Conservation (phyloP, 2,113 vertebrate species). For the Corythaixoides concolor region DNA sequence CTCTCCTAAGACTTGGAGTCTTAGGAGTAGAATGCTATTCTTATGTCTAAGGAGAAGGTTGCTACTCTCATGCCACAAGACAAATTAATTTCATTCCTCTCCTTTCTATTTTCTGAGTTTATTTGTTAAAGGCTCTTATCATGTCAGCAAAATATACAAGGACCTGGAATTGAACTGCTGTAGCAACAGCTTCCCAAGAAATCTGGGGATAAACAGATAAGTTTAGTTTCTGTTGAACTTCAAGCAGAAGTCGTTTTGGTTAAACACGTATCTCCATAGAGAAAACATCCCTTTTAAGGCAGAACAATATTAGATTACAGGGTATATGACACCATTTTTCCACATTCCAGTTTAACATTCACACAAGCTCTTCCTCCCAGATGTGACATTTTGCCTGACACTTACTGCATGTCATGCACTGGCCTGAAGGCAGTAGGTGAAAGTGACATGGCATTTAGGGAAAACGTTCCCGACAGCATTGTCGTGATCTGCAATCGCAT, state of each 20-base stretch:
- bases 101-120: conserved; percentile 27
- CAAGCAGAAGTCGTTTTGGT: conserved; percentile 35
- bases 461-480: not conserved
- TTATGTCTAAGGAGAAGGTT: not conserved
- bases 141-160: conserved; percentile 43
- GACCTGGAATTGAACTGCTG: not conserved
- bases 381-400: conserved; percentile 50
- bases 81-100: not conserved
- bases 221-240: conserved; percentile 44
- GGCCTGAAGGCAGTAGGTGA: conserved; percentile 40
- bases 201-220: conserved; percentile 29
- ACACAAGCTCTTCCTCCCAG: conserved; percentile 49
- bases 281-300: conserved; percentile 45
- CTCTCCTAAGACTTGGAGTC: not conserved
- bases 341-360: conserved; percentile 16
- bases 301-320: conserved; percentile 39
- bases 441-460: conserved; percentile 51
- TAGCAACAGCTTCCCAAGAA: conserved; percentile 48
- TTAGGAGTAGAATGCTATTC: not conserved
- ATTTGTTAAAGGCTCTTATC: conserved; percentile 46
- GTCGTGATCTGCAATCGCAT: not conserved
- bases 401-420: conserved; percentile 27
- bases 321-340: conserved; percentile 40
- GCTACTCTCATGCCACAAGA: not conserved
- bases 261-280: conserved; percentile 28